Evolutionary conservation across 1,140 invertebrate genomes (phyloP).

Genomic region (Eriocheir sinensis): DNA sequence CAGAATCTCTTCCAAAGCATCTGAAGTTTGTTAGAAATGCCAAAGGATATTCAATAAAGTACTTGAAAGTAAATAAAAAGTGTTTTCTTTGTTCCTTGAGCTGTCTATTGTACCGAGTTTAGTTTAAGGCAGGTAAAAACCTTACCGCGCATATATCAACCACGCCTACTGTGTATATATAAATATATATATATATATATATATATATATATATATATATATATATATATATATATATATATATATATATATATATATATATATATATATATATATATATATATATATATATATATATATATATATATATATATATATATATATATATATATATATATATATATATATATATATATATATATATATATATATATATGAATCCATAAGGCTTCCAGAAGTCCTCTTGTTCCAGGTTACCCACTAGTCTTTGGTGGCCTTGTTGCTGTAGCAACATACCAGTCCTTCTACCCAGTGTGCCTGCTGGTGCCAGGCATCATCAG

Average conservation of each 20-base stretch:
- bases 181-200: not conserved
- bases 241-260: not conserved
- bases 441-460: conserved; percentile 90
- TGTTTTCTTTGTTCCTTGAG: no score
- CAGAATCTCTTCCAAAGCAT: no score
- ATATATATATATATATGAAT: conserved; percentile 2
- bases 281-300: not conserved
- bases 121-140: no score
- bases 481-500: conserved; percentile 86
- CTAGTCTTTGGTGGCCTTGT: conserved; percentile 82
- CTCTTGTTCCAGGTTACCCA: conserved; percentile 77
- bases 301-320: conserved; percentile 43
- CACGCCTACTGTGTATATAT: not conserved
- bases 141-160: no score
- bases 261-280: not conserved
- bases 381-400: not conserved
- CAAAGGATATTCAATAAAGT: no score
- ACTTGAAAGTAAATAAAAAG: no score
- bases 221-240: conserved; percentile 36
- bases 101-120: no score
- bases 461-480: conserved; percentile 92
- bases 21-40: no score
- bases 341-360: conserved; percentile 41
- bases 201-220: conserved; percentile 45
- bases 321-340: conserved; percentile 38